Conservation (phyloP, 2,888 invertebrate genomes). For the Zootermopsis nevadensis region DNA sequence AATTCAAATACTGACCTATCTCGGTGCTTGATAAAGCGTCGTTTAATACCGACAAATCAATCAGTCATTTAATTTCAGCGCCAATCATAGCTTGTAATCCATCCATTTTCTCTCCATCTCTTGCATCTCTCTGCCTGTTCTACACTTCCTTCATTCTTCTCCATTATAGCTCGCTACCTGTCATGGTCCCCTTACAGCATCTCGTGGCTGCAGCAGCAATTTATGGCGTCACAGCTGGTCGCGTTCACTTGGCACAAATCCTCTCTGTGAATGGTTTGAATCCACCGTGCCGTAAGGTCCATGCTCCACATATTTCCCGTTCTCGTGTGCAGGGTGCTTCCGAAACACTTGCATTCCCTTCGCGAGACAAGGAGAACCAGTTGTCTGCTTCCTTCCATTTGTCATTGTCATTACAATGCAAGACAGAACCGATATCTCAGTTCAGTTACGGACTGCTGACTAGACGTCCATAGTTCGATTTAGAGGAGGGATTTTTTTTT, state of each 20-base stretch:
- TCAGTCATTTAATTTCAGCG: no score
- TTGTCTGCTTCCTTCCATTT: background rate
- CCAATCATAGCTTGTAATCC: background rate
- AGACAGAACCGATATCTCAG: background rate
- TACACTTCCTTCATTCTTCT: slow-evolving; percentile 45
- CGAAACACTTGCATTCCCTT: background rate
- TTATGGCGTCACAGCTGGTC: slow-evolving; percentile 49
- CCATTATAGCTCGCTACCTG: slow-evolving; percentile 51
- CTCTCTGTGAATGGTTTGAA: slow-evolving; percentile 46
- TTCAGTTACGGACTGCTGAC: no score
- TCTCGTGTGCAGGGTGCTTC: slow-evolving; percentile 11
- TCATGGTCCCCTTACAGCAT: slow-evolving; percentile 23
- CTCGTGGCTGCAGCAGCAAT: slow-evolving; percentile 40
- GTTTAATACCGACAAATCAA: no score
- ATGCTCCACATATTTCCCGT: slow-evolving; percentile 5
- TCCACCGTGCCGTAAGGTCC: slow-evolving; percentile 32
- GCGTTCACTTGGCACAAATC: slow-evolving; percentile 49
- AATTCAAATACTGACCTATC: no score
- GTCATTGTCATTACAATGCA: background rate
- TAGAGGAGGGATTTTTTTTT: no score
- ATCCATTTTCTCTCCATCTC: background rate
- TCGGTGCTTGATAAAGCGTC: no score
- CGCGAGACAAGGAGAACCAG: background rate
- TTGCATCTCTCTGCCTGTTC: slow-evolving; percentile 4
- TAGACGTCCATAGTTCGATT: no score